phyloP scores from a whole-genome alignment of 2,113 vertebrate genomes.

The Diphyllodes magnificus region DNA sequence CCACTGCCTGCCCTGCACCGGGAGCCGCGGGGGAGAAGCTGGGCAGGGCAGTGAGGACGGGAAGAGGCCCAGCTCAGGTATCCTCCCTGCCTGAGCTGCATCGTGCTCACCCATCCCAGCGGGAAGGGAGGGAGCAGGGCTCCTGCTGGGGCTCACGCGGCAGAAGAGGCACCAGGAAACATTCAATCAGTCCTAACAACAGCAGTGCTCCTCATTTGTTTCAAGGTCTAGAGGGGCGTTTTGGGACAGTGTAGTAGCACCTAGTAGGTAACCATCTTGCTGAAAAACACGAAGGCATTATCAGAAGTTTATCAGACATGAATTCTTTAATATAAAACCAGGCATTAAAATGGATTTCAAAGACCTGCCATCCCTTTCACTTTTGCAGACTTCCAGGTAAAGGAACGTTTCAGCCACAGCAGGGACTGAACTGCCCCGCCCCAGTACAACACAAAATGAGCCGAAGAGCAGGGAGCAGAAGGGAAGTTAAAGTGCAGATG shows the following conservation, averaged over 20 bases:
- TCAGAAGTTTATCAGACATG: not conserved
- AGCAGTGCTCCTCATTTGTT: accelerated
- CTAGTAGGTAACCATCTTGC: not conserved
- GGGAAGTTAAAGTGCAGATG: constrained; percentile 1
- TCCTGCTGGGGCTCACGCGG: accelerated
- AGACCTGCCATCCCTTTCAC: not conserved
- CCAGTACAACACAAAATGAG: not conserved
- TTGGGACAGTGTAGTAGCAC: not conserved
- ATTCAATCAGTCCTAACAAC: not conserved
- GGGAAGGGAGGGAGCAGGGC: not conserved
- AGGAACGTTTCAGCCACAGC: not conserved
- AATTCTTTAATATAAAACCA: not conserved
- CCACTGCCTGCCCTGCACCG: not conserved
- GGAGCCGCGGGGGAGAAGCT: accelerated
- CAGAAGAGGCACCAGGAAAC: not conserved
- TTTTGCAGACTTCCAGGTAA: not conserved
- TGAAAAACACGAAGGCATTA: not conserved
- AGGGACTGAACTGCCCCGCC: not conserved
- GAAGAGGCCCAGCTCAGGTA: not conserved
- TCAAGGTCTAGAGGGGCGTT: accelerated
- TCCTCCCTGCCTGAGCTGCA: accelerated
- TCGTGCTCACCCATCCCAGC: accelerated
- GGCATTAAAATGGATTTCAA: not conserved
- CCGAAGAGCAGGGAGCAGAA: not conserved
- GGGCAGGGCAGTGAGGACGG: accelerated